Percentiles rank a stretch among this genome's conserved stretches.
Conservation (phyloP, 2,113 vertebrate species). For the Nematolebias whitei region DNA sequence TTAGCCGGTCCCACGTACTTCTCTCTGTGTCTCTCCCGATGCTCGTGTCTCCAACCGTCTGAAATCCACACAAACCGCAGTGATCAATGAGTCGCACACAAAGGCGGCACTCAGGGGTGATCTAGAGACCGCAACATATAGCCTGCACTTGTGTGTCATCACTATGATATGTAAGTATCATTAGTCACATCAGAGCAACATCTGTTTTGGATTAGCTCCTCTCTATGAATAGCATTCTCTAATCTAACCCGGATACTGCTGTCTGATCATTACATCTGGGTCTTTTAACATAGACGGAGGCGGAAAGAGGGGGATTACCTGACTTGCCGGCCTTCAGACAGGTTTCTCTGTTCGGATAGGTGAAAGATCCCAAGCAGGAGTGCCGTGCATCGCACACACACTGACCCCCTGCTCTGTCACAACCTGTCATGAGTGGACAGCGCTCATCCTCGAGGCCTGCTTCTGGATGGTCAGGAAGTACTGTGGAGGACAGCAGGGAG, state of each 20-base stretch:
- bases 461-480: conserved; percentile 62
- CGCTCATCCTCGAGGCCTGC: conserved; percentile 75
- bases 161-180: conserved; percentile 59
- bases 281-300: conserved; percentile 15
- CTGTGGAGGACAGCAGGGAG: conserved; percentile 39
- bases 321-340: conserved; percentile 70
- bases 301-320: conserved; percentile 61
- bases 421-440: conserved; percentile 79
- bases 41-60: conserved; percentile 72
- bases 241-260: conserved; percentile 8
- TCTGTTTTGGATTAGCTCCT: conserved; percentile 71
- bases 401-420: conserved; percentile 68
- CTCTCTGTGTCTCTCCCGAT: conserved; percentile 67
- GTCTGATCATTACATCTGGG: background rate
- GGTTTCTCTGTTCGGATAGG: conserved; percentile 73
- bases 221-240: conserved; percentile 54
- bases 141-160: conserved; percentile 62
- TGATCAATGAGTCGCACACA: conserved; percentile 62
- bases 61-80: conserved; percentile 52
- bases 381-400: conserved; percentile 78
- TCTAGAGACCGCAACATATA: conserved; percentile 28
- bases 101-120: conserved; percentile 45
- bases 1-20: conserved; percentile 76
- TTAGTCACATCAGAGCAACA: conserved; percentile 68
- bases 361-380: conserved; percentile 76